Base-by-base conservation (phyloP, 2,888 invertebrate species). In the Poecilobothrus nobilitatus region DNA sequence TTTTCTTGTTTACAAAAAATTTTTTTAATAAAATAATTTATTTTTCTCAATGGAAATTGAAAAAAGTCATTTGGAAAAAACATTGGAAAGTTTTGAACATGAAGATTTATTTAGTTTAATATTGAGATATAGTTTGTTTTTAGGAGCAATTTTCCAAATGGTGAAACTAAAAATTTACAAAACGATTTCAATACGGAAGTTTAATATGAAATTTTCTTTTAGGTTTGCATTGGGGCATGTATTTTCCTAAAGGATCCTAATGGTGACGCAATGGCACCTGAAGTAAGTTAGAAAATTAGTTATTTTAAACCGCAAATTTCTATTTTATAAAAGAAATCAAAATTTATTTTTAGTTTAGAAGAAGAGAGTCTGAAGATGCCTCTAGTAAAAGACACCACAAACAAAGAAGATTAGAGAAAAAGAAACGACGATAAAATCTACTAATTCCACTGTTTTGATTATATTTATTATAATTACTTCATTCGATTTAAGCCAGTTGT, bases 81-180 rank as follows among this genome's bases (percentile, higher is more conserved):
- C 75, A 34, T 71, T 78, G 67, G 80, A 78, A 67, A 79, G 78
- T 72, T 79, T 77, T 68, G 77, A 73, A 1, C 78, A 80, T 34
- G 90, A 90, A 80, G 90, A 90, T 78, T 81, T 90, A 74, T 86
- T 91, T 75, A 90, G 89, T 71, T 87, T 88, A 20, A 82, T 92
- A 70, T 86, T 93, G 41, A 86, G 91, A 44, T 91, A 90, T 79
- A 93, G 94, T 18, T 83, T 95, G 7, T 93, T 93, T 76, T 83
- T 94, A 61, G 94, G 93, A 7, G 94, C 94, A 20, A 85, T 92
- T n/a, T 95, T 95, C 77, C 95, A 95, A 82, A 81, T 95, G 69
- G 82, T 53, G 18, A 53, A 2, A 18, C 18, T 2, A 12, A 18
- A 53, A 15, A 18, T 12, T 9, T 18, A 18, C 15, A 44, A 44